Base-by-base conservation (phyloP, 2,888 invertebrate species). In the Hypolimnas misippus region DNA sequence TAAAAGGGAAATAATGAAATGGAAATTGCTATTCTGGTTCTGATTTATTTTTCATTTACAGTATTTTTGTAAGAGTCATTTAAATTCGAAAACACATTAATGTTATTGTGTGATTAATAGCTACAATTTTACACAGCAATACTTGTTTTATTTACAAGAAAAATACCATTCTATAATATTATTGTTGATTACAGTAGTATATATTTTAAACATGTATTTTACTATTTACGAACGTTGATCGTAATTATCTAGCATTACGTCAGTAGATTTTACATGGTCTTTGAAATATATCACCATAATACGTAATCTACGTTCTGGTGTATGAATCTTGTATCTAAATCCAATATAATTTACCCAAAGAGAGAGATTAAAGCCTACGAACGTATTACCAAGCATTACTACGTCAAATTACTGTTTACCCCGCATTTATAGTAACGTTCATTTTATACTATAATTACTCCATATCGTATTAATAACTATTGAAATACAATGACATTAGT, bases 401-500 rank as follows among this genome's bases (percentile, higher is more conserved):
- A n/a, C n/a, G n/a, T n/a, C n/a, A n/a, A n/a, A n/a, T n/a, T n/a
- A n/a, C n/a, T n/a, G n/a, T n/a, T n/a, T n/a, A n/a, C n/a, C n/a
- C n/a, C n/a, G n/a, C n/a, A n/a, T n/a, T n/a, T n/a, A n/a, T n/a
- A n/a, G n/a, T n/a, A n/a, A n/a, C n/a, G 65, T 67, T 67, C 65
- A 60, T 70, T 58, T 65, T 62, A 35, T 50, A 35, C 62, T 66
- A 62, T 73, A 75, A 75, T 75, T 73, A 71, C 60, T 59, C 66
- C 68, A 76, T 77, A 75, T 76, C 73, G 73, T 74, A 78, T 76
- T 77, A 79, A 79, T 73, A 71, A 74, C 69, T 76, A 78, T 72
- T 77, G 70, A 78, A 79, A 81, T 75, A 78, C 76, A 76, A 79
- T 81, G 79, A 76, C 76, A 76, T 70, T 68, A n/a, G 70, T 81